These are phyloP conservation scores for Microchirus variegatus DNA, from an alignment of 2,797 vertebrate genomes.

Conservation along the genomic window DNA sequence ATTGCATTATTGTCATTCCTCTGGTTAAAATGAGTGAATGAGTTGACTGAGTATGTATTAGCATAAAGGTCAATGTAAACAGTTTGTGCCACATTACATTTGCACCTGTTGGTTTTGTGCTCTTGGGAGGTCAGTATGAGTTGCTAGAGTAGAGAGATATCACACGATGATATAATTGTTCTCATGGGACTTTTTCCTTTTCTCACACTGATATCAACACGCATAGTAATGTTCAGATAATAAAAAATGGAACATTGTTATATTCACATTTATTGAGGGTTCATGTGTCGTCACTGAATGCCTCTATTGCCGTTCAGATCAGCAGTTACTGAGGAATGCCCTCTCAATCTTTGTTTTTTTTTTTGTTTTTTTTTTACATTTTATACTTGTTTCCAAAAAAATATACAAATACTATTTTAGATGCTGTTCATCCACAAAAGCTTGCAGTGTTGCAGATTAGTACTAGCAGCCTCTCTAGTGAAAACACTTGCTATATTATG, in stretches of 20 bases:
- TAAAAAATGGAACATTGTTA: too few relatives aligned
- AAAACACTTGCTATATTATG: slow-evolving; percentile 38
- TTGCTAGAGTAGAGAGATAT: slow-evolving; percentile 20
- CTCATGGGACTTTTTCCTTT: slow-evolving; percentile 2
- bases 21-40: background rate
- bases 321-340: too few relatives aligned
- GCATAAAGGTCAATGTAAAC: background rate
- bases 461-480: slow-evolving; percentile 35
- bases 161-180: slow-evolving; percentile 10
- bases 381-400: too few relatives aligned
- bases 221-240: too few relatives aligned
- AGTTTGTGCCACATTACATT: slow-evolving; percentile 11
- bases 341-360: too few relatives aligned
- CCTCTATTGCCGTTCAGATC: too few relatives aligned
- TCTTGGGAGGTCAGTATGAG: slow-evolving; percentile 4
- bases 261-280: too few relatives aligned
- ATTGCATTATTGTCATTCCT: background rate
- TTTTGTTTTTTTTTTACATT: too few relatives aligned
- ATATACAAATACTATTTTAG: background rate
- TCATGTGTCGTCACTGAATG: too few relatives aligned
- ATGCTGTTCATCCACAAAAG: background rate
- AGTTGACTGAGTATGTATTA: background rate
- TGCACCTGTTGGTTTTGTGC: slow-evolving; percentile 15
- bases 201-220: background rate
- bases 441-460: slow-evolving; percentile 1